These are phyloP conservation scores for Tipula vernalis DNA, from an alignment of 2,888 invertebrate species.

Conservation along the genomic window DNA sequence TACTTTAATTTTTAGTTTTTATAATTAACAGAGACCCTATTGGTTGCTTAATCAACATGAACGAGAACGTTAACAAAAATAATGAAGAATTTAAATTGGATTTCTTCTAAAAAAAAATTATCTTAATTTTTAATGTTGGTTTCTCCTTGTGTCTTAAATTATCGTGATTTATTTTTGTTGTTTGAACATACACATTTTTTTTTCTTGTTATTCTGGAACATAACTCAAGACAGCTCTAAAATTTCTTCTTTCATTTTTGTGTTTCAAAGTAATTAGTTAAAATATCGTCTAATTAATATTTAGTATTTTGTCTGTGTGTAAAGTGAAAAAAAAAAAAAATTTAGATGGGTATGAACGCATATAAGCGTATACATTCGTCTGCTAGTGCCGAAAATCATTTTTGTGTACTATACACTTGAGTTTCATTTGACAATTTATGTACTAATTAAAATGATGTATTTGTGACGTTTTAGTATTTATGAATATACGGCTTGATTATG, in stretches of 20 bases:
- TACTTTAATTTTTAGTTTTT: neutral
- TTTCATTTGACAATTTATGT: neutral
- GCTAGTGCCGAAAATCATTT: neutral
- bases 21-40: neutral
- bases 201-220: neutral
- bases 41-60: conserved; percentile 4
- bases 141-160: conserved; percentile 4
- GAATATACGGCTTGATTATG: neutral
- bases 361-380: neutral
- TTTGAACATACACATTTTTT: neutral
- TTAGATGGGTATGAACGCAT: neutral
- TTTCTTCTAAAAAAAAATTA: neutral
- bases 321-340: neutral
- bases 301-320: neutral
- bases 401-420: neutral
- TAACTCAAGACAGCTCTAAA: neutral
- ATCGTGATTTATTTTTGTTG: neutral
- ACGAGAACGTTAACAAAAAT: neutral
- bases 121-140: neutral
- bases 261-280: neutral
- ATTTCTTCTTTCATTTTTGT: neutral
- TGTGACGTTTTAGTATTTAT: neutral
- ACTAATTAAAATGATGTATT: neutral
- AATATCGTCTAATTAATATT: conserved; percentile 4
- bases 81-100: conserved; percentile 4